phyloP scores from a whole-genome alignment of 2,113 vertebrate genomes.

The Hemiscyllium ocellatum region DNA sequence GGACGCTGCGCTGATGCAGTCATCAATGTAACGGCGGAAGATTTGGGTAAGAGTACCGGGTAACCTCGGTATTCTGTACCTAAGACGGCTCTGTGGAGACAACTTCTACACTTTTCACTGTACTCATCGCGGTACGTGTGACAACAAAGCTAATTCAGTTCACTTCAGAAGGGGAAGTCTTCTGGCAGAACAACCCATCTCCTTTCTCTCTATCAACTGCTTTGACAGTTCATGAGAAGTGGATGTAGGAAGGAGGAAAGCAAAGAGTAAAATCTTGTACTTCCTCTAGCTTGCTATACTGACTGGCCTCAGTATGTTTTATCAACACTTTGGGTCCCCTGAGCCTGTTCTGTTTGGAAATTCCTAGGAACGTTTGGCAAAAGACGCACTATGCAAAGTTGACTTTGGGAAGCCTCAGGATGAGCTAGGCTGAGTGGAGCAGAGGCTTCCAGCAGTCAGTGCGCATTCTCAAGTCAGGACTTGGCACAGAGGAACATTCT shows the following conservation, averaged over 20 bases:
- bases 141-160: too few relatives aligned
- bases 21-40: not conserved
- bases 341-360: conserved; percentile 23
- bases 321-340: not conserved
- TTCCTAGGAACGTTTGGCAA: conserved; percentile 17
- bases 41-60: too few relatives aligned
- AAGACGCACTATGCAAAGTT: not conserved
- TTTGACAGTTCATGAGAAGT: not conserved
- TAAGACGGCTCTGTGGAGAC: too few relatives aligned
- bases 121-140: too few relatives aligned
- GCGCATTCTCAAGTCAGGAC: not conserved
- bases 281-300: not conserved
- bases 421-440: not conserved
- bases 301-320: not conserved
- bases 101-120: too few relatives aligned
- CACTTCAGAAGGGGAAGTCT: not conserved
- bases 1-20: too few relatives aligned
- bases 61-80: too few relatives aligned
- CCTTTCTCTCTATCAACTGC: not conserved
- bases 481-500: not conserved
- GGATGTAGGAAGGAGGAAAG: not conserved
- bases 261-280: not conserved
- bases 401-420: not conserved
- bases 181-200: not conserved
- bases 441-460: not conserved